Base-by-base conservation (phyloP, 2,797 vertebrate genomes). In the Rhinichthys osculus region DNA sequence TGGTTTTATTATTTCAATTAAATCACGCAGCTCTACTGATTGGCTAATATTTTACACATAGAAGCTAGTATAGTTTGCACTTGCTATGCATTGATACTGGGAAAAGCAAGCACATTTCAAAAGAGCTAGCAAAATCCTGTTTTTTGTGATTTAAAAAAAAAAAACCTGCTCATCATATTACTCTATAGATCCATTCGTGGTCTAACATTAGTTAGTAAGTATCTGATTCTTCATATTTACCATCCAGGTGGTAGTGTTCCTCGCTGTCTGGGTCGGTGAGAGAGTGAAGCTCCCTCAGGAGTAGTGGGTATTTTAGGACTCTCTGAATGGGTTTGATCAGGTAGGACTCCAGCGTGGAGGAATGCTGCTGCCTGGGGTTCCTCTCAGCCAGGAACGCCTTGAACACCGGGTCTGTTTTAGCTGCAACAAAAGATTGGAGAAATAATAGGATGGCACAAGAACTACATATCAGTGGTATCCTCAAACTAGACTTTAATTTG, bases 301-400 rank as follows among this genome's bases (percentile, higher is more conserved):
- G 95, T 13, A 99, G 96, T 0, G 98, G 98, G 89, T 99, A 99
- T 87, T 99, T 99, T 86, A 99, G 96, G 66, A 99, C 96, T 88
- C 98, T 95, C 95, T 99, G 98, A 91, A 99, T 99, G 92, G 98
- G 98, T 92, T 99, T 99, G 95, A 99, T 99, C 92, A 99, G 96
- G 93, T 99, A 99, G 38, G 98, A 99, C 94, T 99, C 98, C 87
- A 99, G 95, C 0, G 98, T 98, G 88, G 96, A 97, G 0, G 98
- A 99, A 88, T 99, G 98, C 83, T 99, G 98, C 84, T 96, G 96
- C 70, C 94, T 94, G 0, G 98, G 98, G 93, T 99, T 99, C 90
- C 97, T 97, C 74, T 96, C 96, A 0, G 97, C 97, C 89, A 99
- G 92, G 91, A 99, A 99, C 0, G 98, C 97, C 92, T 99, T 98